Conservation (phyloP, 1,140 invertebrate species). For the Eumeta japonica region DNA sequence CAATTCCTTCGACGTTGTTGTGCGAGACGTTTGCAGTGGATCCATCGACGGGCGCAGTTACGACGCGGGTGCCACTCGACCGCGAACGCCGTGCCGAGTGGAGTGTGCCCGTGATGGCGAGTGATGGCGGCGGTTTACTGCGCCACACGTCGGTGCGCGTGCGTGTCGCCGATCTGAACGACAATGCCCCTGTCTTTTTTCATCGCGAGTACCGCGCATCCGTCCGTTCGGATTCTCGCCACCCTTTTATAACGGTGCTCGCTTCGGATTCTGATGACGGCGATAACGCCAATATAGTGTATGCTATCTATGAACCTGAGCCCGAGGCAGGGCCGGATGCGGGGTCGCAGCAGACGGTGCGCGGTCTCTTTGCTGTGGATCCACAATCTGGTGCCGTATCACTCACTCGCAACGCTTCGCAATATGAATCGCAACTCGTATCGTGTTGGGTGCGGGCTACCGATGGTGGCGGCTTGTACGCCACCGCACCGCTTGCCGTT, state of each 20-base stretch:
- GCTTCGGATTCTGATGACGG: slow-evolving; percentile 68
- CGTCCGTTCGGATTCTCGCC: slow-evolving; percentile 65
- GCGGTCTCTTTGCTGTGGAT: slow-evolving; percentile 72
- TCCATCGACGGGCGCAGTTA: slow-evolving; percentile 74
- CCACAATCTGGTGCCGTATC: slow-evolving; percentile 68
- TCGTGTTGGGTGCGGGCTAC: slow-evolving; percentile 87
- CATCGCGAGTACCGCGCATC: slow-evolving; percentile 78
- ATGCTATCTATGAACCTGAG: slow-evolving; percentile 74
- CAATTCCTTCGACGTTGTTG: slow-evolving; percentile 76
- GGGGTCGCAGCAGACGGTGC: no score
- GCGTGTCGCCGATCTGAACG: slow-evolving; percentile 81
- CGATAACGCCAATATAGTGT: slow-evolving; percentile 67
- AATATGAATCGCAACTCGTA: slow-evolving; percentile 71
- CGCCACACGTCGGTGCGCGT: slow-evolving; percentile 79
- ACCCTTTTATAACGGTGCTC: slow-evolving; percentile 60
- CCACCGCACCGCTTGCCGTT: slow-evolving; percentile 74
- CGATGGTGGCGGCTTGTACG: slow-evolving; percentile 71
- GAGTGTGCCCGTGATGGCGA: slow-evolving; percentile 80
- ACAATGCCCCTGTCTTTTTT: slow-evolving; percentile 80
- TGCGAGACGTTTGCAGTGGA: slow-evolving; percentile 79
- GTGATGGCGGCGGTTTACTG: slow-evolving; percentile 79
- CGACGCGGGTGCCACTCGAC: slow-evolving; percentile 74
- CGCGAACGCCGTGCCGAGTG: slow-evolving; percentile 73
- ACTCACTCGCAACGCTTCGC: slow-evolving; percentile 60
- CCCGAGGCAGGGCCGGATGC: no score